Conservation (phyloP, 2,113 vertebrate species). For the Aphyosemion australe region DNA sequence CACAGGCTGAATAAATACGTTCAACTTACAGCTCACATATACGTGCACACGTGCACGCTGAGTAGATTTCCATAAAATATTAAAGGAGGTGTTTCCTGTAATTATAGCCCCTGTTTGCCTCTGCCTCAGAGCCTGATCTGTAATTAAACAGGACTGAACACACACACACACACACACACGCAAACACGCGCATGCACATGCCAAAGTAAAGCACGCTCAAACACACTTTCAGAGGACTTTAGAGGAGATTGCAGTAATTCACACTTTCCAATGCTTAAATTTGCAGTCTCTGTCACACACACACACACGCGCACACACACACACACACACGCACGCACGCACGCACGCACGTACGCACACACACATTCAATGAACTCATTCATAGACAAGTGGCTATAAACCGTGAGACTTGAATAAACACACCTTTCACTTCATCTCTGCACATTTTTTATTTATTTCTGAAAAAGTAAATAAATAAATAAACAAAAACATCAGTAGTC, state of each 20-base stretch:
- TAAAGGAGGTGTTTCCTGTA: conserved; percentile 91
- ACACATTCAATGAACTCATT: conserved; percentile 63
- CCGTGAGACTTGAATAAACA: conserved; percentile 42
- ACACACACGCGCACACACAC: conserved; percentile 36
- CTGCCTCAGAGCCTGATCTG: conserved; percentile 84
- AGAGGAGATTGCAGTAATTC: conserved; percentile 51
- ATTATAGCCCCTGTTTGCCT: conserved; percentile 89
- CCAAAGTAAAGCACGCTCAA: conserved; percentile 47
- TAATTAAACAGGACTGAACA: conserved; percentile 88
- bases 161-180: conserved; percentile 37
- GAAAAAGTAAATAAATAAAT: conserved; percentile 5
- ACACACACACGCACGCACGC: conserved; percentile 34
- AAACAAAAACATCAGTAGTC: conserved; percentile 44
- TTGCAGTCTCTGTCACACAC: conserved; percentile 37
- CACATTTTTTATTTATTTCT: conserved; percentile 22
- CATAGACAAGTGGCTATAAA: conserved; percentile 52
- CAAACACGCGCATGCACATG: conserved; percentile 39
- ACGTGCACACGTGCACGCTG: conserved; percentile 13
- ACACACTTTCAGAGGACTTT: conserved; percentile 47
- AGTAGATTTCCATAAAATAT: conserved; percentile 90
- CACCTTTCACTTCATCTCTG: conserved; percentile 19
- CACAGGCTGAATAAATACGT: conserved; percentile 49
- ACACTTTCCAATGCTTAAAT: conserved; percentile 55
- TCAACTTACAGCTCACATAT: conserved; percentile 23
- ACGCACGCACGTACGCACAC: conserved; percentile 36